These are phyloP conservation scores for Anoplophora glabripennis DNA, from an alignment of 1,140 invertebrate species.

Conservation along the genomic window DNA sequence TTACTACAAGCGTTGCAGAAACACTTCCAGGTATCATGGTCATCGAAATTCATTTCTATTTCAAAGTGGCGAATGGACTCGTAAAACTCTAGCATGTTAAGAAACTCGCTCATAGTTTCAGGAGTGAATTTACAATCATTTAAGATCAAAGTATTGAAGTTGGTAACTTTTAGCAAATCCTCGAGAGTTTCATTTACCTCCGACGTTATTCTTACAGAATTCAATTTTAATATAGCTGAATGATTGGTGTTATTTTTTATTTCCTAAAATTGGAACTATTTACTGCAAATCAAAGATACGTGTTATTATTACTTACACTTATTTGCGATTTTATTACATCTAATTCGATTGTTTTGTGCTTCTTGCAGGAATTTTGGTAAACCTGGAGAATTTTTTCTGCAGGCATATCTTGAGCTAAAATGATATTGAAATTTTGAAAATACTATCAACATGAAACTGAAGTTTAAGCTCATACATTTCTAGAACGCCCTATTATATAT, in stretches of 20 bases:
- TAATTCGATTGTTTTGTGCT: slow-evolving; percentile 41
- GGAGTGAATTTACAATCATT: slow-evolving; percentile 38
- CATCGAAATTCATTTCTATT: slow-evolving; percentile 37
- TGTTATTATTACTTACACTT: slow-evolving; percentile 21
- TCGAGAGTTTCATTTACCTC: slow-evolving; percentile 44
- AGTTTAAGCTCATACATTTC: no score
- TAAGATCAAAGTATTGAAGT: slow-evolving; percentile 39
- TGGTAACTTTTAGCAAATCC: slow-evolving; percentile 40
- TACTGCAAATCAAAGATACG: not conserved
- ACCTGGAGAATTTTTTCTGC: slow-evolving; percentile 34
- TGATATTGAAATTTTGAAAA: not conserved
- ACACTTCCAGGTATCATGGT: slow-evolving; percentile 37
- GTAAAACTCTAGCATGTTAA: slow-evolving; percentile 44
- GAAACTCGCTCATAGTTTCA: slow-evolving; percentile 41
- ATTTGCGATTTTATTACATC: slow-evolving; percentile 40
- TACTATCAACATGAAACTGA: no score
- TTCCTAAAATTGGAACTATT: slow-evolving; percentile 28
- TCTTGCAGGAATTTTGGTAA: slow-evolving; percentile 39
- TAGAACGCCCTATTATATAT: not conserved
- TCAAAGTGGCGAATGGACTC: slow-evolving; percentile 38
- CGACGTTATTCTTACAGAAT: slow-evolving; percentile 34
- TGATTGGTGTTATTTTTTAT: slow-evolving; percentile 42
- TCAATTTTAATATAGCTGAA: slow-evolving; percentile 40
- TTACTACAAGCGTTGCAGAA: slow-evolving; percentile 38
- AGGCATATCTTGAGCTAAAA: slow-evolving; percentile 28